Percentiles rank a stretch among this genome's conserved stretches.
Evolutionary conservation across 2,113 vertebrate species (phyloP).

Genomic region (Caranx melampygus): DNA sequence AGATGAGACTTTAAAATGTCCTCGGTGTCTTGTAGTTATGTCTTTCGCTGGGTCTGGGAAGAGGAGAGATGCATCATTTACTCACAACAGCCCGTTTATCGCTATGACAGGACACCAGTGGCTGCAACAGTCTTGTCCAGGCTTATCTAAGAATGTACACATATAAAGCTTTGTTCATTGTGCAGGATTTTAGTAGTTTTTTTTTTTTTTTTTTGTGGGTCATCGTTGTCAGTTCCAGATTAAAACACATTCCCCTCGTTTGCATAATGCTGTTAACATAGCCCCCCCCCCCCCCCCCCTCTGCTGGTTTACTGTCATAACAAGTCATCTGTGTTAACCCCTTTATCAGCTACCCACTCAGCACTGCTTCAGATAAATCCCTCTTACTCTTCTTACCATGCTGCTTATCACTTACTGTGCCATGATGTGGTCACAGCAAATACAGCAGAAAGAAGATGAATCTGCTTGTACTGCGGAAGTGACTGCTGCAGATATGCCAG

Average conservation of each 20-base stretch:
- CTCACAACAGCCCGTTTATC: constrained; percentile 10
- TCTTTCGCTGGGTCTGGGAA: not conserved
- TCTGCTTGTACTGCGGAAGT: constrained; percentile 67
- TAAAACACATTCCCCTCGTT: constrained; percentile 38
- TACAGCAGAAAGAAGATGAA: constrained; percentile 74
- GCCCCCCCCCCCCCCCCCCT: constrained; percentile 27
- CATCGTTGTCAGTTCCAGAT: constrained; percentile 52
- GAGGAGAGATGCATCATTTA: constrained; percentile 23
- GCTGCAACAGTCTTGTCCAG: not conserved
- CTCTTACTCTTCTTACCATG: constrained; percentile 61
- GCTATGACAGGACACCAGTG: not conserved
- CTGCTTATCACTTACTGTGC: constrained; percentile 75
- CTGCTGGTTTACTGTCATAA: constrained; percentile 71
- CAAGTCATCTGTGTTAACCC: constrained; percentile 70
- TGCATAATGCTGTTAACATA: constrained; percentile 58
- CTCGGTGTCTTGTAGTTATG: not conserved
- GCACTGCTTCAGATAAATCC: constrained; percentile 76
- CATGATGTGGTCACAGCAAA: constrained; percentile 75
- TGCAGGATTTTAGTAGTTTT: constrained; percentile 3
- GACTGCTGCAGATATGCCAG: constrained; percentile 59
- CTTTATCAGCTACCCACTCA: constrained; percentile 72
- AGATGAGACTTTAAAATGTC: not conserved
- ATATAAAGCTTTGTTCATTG: constrained; percentile 15
- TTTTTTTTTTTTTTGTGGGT: constrained; percentile 44
- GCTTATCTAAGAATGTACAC: constrained; percentile 25